Evolutionary conservation across 53 echinoderm and acorn worm genomes (phyloP).

Genomic region (Actinopyga echinites): DNA sequence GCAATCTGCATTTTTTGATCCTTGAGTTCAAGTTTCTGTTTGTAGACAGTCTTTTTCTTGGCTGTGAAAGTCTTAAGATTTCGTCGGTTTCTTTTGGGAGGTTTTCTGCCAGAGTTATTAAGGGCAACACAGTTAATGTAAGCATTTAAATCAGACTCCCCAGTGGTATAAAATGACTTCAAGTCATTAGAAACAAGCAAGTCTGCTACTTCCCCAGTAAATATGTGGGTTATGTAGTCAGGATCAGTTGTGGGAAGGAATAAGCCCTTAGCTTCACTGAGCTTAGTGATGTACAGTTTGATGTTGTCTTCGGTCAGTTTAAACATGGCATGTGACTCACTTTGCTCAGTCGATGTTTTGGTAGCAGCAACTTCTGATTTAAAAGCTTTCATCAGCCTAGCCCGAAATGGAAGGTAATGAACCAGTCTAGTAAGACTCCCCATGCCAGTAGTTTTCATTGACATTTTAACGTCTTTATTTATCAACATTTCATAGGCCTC

Average conservation of each 20-base stretch:
- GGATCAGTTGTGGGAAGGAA: neutral
- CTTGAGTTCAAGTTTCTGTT: constrained; percentile 1
- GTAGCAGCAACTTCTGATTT: neutral
- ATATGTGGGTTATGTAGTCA: neutral
- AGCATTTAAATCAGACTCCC: constrained; percentile 18
- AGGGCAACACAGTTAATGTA: constrained; percentile 16
- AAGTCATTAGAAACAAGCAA: neutral
- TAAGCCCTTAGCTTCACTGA: neutral
- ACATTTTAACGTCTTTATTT: constrained; percentile 60
- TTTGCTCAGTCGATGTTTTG: neutral
- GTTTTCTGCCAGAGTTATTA: neutral
- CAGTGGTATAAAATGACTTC: neutral
- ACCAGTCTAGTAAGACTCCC: neutral
- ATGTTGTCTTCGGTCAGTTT: neutral
- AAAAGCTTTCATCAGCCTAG: neutral
- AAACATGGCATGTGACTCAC: neutral
- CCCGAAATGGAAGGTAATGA: neutral
- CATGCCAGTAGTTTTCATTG: constrained; percentile 39
- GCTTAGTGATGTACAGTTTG: neutral
- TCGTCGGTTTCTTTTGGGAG: neutral
- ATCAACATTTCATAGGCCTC: constrained; percentile 72
- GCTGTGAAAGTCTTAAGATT: constrained; percentile 1
- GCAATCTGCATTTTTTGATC: constrained; percentile 24
- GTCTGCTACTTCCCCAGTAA: constrained; percentile 14
- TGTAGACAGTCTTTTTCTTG: neutral